phyloP scores from a whole-genome alignment of 2,113 vertebrate species.

The Platysteira castanea region DNA sequence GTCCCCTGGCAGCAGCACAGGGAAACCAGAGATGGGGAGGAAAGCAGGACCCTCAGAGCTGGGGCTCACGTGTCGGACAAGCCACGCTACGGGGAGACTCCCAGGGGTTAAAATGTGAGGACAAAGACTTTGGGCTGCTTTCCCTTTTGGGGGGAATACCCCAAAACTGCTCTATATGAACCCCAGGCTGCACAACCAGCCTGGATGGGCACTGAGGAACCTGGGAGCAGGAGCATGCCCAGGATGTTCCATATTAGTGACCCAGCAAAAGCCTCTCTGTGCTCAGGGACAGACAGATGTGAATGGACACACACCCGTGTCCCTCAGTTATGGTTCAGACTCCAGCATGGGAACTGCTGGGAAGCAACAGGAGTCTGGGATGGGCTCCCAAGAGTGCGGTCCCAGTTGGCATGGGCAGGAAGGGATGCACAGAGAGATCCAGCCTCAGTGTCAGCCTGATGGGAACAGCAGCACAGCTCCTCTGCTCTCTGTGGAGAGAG shows the following conservation, averaged over 20 bases:
- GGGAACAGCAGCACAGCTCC: rapidly evolving
- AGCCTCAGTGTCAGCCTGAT: rapidly evolving
- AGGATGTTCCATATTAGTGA: rapidly evolving
- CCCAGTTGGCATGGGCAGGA: rapidly evolving
- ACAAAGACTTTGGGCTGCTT: background rate
- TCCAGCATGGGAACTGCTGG: background rate
- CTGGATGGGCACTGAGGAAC: background rate
- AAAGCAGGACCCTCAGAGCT: background rate
- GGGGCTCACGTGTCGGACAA: rapidly evolving
- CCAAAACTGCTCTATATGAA: background rate
- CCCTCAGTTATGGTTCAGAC: background rate
- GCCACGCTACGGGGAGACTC: rapidly evolving
- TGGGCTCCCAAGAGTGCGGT: background rate
- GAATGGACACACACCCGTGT: rapidly evolving
- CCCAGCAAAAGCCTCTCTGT: background rate
- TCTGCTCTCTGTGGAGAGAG: background rate
- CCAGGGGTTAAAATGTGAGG: background rate
- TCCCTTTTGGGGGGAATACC: background rate
- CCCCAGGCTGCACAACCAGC: background rate
- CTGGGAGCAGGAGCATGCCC: background rate
- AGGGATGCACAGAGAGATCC: background rate
- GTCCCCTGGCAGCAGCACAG: background rate
- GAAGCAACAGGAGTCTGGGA: background rate
- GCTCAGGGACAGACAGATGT: background rate
- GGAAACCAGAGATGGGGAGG: background rate